phyloP scores from a whole-genome alignment of 2,888 invertebrate genomes.

The Platypus cylindrus region DNA sequence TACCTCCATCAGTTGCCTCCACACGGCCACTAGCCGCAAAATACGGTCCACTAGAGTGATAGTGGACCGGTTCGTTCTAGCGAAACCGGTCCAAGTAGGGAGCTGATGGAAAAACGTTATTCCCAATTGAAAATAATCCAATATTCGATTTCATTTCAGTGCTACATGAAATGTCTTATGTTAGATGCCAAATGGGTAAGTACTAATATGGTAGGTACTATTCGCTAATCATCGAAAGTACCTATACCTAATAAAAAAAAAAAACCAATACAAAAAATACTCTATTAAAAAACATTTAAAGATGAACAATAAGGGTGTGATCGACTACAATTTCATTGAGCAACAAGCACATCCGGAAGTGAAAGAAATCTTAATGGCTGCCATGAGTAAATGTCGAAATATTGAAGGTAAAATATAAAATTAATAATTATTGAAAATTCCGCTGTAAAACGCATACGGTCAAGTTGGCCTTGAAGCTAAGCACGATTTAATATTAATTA shows the following conservation, averaged over 20 bases:
- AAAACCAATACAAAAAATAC: too few species aligned
- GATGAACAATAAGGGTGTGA: conserved; percentile 23
- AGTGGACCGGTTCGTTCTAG: too few species aligned
- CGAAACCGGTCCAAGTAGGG: too few species aligned
- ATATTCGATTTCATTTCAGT: conserved; percentile 21
- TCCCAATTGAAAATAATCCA: too few species aligned
- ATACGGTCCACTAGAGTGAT: too few species aligned
- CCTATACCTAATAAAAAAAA: too few species aligned
- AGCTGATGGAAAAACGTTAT: too few species aligned
- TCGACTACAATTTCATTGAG: conserved; percentile 26
- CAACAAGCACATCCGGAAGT: conserved; percentile 22
- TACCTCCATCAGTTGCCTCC: too few species aligned
- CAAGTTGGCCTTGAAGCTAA: neutral
- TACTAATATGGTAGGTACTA: too few species aligned
- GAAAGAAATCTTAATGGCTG: conserved; percentile 21
- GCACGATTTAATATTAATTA: neutral
- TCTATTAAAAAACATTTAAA: too few species aligned
- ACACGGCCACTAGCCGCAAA: too few species aligned
- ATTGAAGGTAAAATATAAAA: conserved; percentile 21
- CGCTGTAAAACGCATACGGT: neutral
- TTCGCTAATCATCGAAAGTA: neutral
- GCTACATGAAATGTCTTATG: conserved; percentile 30
- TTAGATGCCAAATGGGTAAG: conserved; percentile 27
- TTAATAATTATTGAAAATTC: neutral
- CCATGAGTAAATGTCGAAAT: conserved; percentile 23